Base-by-base conservation (phyloP, 2,113 vertebrate species). In the Pseudorhombus dupliciocellatus region DNA sequence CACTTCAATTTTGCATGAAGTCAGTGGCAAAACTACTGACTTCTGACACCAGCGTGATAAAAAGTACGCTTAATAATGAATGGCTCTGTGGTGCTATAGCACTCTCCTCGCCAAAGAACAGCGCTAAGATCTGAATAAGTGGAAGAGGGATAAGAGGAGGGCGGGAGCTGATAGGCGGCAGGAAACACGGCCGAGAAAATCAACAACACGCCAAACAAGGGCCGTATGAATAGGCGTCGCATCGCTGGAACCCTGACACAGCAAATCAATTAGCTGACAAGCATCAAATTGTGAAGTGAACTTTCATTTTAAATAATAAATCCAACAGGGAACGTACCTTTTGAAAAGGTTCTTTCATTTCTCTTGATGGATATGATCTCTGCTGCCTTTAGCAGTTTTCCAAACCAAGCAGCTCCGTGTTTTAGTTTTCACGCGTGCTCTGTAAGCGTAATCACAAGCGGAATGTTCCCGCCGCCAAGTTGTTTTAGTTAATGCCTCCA, bases 11-110 rank as follows among this genome's bases (percentile, higher is more conserved):
- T 83, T 86, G 57, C 77, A 91, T 86, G 70, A 89, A 70, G 81
- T 66, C 58, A 25, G 75, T 10, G 21, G 69, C 65, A 64, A 63
- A 63, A 84, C 62, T 64, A 48, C 53, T 69, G 66, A 66, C 75
- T 69, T 84, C 69, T 20, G 53, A 74, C 70, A 70, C 25, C 31
- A 31, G 37, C 26, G 37, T 14, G 20, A 55, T 68, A 73, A 82
- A 85, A 83, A 58, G 56, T 60, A 34, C 64, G 54, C 54, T 90
- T 62, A 88, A 89, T 89, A 85, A 87, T 84, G 84, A 60, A 91
- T 51, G 37, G 11, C n/a, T n/a, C 20, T 21, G 62, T 74, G 65
- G 74, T 70, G 81, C 80, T 42, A 25, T 40, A n/a, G 51, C 75
- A 73, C 44, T 62, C 70, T 76, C 62, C 10, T 52, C 51, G 20